Evolutionary conservation across 2,113 vertebrate species (phyloP), one percentile per base, ranked within the genome.

Genomic region (Ellobius talpinus): DNA sequence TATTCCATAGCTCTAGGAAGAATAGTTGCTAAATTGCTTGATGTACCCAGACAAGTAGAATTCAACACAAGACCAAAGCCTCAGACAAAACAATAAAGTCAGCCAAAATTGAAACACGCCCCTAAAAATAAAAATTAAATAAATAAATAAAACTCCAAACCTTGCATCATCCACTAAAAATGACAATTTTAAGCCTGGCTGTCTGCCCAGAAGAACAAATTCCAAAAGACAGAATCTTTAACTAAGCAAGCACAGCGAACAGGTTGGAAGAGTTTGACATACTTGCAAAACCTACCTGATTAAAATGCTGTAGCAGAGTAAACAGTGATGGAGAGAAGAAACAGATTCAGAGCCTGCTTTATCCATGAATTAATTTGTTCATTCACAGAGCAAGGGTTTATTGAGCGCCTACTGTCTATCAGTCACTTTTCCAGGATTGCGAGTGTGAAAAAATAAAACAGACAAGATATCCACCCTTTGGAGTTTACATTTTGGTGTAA

Each of bases 21-120:
- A 96, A 97, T 97, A 97, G 97, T 97, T 96, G 87, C 94, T 97
- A 96, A 98, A 97, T 94, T 97, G 96, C 90, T 94, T 94, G 85
- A 94, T 97, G 68, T 93, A 93, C 90, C 68, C 86, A 97, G 96
- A 97, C 73, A 98, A 95, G 96, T 89, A 96, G 96, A 96, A 96
- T 74, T 95, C 88, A 95, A 72, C 89, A 95, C 68, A 97, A 95
- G 90, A 96, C 94, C 92, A 98, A 98, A 97, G 81, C n/a, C 78
- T 91, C 96, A 97, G 96, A 96, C 94, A 95, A 97, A 97, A 98
- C 96, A 98, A 92, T 96, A 77, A 85, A 89, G 94, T 93, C 93
- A 96, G 92, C 81, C 89, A 97, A 97, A 97, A 97, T 95, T 52
- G 88, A 96, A 97, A 95, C 93, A 96, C 47, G 23, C 81, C 96